Conservation (phyloP, 1,140 invertebrate genomes). For the Bathynomus jamesi region DNA sequence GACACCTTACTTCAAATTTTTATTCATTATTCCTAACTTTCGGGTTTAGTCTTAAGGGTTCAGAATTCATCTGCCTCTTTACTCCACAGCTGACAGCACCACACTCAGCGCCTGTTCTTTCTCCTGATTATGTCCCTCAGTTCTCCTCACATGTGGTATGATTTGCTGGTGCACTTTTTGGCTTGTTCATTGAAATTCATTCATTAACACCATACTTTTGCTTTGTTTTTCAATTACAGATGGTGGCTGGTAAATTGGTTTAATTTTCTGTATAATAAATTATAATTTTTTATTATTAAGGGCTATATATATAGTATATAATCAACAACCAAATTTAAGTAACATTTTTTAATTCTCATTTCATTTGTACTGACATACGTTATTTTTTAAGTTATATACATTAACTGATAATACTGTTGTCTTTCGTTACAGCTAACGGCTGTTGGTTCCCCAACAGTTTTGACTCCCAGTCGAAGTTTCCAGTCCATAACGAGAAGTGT, state of each 20-base stretch:
- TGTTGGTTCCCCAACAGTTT: constrained; percentile 54
- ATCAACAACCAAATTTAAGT: no score
- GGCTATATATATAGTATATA: no score
- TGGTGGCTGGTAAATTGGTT: background rate
- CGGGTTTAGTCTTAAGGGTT: no score
- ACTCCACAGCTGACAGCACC: constrained; percentile 51
- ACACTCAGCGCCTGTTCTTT: constrained; percentile 51
- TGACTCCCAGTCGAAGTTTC: constrained; percentile 60
- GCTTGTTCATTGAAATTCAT: constrained; percentile 13
- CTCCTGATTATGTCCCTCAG: constrained; percentile 51
- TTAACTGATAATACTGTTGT: background rate
- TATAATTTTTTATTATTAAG: background rate
- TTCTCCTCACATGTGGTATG: constrained; percentile 47
- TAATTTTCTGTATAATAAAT: background rate
- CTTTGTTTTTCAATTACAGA: background rate
- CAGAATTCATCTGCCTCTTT: constrained; percentile 41
- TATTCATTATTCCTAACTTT: no score
- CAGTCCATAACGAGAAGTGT: constrained; percentile 53
- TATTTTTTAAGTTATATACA: background rate
- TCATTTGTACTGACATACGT: background rate
- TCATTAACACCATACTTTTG: constrained; percentile 9
- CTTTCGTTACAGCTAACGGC: constrained; percentile 49
- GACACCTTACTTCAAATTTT: no score
- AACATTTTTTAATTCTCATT: background rate
- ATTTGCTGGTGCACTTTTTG: constrained; percentile 19